Base-by-base conservation (phyloP, 1,140 invertebrate genomes). In the Penaeus japonicus region DNA sequence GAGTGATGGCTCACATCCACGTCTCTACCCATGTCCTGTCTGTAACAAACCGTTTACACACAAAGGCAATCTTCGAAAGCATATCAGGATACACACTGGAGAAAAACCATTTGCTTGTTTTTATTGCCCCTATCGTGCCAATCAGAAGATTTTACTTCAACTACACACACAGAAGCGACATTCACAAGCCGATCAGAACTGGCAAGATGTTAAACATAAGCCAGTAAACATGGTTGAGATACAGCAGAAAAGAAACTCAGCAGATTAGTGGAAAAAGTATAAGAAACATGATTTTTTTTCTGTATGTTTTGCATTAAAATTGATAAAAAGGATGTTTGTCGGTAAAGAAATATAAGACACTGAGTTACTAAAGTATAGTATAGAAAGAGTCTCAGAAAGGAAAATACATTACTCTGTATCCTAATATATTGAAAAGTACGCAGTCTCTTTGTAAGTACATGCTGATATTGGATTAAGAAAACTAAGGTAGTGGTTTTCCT, bases 401-500 rank as follows among this genome's bases (percentile, higher is more conserved):
- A 7, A 47, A 47, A 47, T 47, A 47, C 47, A 47, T 47, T 47
- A 12, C 47, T 47, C 10, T 47, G 15, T 7, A 47, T 12, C 15
- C 47, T 47, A 47, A 47, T 12, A 7, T 47, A 47, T 12, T 47
- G 47, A 47, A 47, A 10, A 47, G 47, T 47, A 47, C 1, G 10
- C 47, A 47, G 47, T 47, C 47, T 47, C 47, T 47, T 47, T 47
- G 1, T 47, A 47, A 47, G 15, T 47, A 12, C 47, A 47, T 47
- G 10, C 15, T 47, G 47, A 47, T 47, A 1, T 47, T 47, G 47
- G 47, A 47, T 18, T 24, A 47, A 53, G 32, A 77, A 24, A 22
- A 85, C 70, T 85, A 85, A 85, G 84, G 84, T 85, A n/a, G n/a
- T 85, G 84, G 83, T 85, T 85, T 85, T 84, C 53, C 53, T 85